These are phyloP conservation scores for Cyrtorhinus lividipennis DNA, from an alignment of 1,140 invertebrate species.

Conservation along the genomic window DNA sequence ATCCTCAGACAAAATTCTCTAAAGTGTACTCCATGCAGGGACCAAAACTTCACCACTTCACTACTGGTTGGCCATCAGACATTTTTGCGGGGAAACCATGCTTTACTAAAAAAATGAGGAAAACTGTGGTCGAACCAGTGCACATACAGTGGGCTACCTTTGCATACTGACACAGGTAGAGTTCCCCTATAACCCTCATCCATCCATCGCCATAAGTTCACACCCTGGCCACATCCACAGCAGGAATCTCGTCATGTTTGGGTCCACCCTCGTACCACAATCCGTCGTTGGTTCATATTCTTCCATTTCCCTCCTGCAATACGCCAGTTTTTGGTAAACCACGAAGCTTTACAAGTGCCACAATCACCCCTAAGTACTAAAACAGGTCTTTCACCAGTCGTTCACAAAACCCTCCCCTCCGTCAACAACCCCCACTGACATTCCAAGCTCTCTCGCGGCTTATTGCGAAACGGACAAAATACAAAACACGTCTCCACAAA, in stretches of 20 bases:
- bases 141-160: conserved; percentile 2
- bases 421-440: neutral
- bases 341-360: no score
- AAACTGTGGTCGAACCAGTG: conserved; percentile 2
- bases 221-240: neutral
- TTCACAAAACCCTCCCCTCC: no score
- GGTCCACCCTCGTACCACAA: neutral
- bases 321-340: no score
- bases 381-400: no score
- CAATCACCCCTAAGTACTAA: no score
- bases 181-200: neutral
- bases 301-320: no score
- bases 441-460: neutral
- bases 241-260: neutral
- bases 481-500: neutral
- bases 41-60: conserved; percentile 21
- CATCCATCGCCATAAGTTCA: neutral
- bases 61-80: neutral
- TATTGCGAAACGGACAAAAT: neutral
- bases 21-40: conserved; percentile 16
- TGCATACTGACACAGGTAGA: conserved; percentile 7
- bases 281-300: no score
- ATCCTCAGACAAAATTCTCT: conserved; percentile 22
- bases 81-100: neutral
- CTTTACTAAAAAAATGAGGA: conserved; percentile 5